Base-by-base conservation (phyloP, 37 sponge, comb jelly and placozoan genomes). In the Oopsacas minuta region DNA sequence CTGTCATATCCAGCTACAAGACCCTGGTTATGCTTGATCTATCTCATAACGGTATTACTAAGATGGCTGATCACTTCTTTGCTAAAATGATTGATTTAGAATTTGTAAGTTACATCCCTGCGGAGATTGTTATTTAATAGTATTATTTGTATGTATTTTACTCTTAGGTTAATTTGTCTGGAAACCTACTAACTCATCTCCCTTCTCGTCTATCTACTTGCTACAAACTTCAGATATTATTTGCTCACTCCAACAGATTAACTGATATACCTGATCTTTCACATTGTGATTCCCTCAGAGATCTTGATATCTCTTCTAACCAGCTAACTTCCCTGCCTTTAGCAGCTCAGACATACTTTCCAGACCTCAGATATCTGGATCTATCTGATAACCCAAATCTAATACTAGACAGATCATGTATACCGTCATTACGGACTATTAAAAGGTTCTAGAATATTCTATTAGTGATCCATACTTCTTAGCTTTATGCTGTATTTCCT, bases 21-120 rank as follows among this genome's bases (percentile, higher is more conserved):
- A 88, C 84, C 49, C 86, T 93, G 34, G 85, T 87, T 52, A 83
- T 90, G 20, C 92, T 91, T 28, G 88, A 92, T 52, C 46, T 91
- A 0, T 88, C 90, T 37, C 86, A 88, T 82, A 91, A 91, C 83
- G 25, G 36, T 0, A 87, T 93, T 25, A 25, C 37, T 35, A 52
- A 12, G 15, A 52, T 93, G 0, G 88, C 89, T 61, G 75, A 61
- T 34, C 75, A 61, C 75, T 61, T 61, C 75, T 61, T 61, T n/a
- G 75, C 75, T n/a, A 61, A 61, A 61, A 61, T 61, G 75, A 12
- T 32, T 3, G 75, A 61, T n/a, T n/a, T 61, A n/a, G 75, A 61
- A 61, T 61, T 32, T 12, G 75, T 61, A 61, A 32, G 75, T 61
- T 25, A n/a, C 28, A 20, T 34, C 22, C 1, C 75, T 25, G 5